Conservation (phyloP, 2,797 vertebrate genomes). For the Phrynocephalus forsythii region DNA sequence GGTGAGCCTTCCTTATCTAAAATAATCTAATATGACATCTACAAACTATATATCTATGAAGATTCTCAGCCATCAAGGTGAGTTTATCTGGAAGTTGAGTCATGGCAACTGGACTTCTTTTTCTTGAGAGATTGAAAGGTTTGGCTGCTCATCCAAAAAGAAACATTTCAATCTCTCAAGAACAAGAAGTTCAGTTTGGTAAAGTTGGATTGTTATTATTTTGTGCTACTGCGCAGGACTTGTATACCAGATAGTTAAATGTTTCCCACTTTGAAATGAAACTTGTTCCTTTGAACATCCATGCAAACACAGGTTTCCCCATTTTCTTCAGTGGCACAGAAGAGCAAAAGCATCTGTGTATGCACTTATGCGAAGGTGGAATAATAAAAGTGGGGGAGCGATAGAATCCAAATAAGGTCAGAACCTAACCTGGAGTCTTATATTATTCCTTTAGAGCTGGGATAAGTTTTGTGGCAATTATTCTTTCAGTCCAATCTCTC, state of each 20-base stretch:
- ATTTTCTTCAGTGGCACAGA: background rate
- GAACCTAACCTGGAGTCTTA: background rate
- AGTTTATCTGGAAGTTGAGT: too few relatives aligned
- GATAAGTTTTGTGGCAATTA: background rate
- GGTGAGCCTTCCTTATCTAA: background rate
- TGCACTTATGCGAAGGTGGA: too few relatives aligned
- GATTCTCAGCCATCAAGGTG: too few relatives aligned
- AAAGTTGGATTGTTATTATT: background rate
- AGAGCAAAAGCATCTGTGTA: too few relatives aligned
- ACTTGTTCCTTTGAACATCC: background rate
- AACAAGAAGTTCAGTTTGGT: too few relatives aligned
- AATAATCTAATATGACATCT: background rate
- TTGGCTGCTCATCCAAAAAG: too few relatives aligned
- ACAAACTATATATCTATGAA: background rate
- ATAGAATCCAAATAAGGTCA: background rate
- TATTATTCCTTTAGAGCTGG: background rate
- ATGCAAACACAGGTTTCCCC: background rate
- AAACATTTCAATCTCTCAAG: too few relatives aligned
- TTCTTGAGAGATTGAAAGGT: too few relatives aligned
- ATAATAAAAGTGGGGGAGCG: fast-evolving
- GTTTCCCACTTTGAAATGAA: background rate
- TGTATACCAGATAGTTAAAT: background rate
- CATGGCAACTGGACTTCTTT: too few relatives aligned
- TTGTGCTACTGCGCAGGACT: background rate
- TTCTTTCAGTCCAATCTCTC: background rate